phyloP scores from a whole-genome alignment of 2,113 vertebrate species.

The Urocolius indicus region DNA sequence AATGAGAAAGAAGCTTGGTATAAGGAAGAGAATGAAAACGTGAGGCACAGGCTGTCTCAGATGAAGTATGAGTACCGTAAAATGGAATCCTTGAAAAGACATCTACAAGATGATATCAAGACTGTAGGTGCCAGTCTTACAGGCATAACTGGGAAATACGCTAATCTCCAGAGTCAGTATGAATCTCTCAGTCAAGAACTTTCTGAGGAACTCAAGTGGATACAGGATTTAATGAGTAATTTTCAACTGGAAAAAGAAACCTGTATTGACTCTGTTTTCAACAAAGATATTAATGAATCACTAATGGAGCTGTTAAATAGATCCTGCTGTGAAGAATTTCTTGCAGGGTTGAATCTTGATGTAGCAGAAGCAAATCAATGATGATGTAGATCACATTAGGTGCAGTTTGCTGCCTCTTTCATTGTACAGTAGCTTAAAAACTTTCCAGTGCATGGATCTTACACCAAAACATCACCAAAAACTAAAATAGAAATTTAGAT shows the following conservation, averaged over 20 bases:
- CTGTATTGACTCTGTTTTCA: constrained; percentile 65
- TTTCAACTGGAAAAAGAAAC: constrained; percentile 70
- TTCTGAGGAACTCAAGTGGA: constrained; percentile 82
- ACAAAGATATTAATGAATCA: constrained; percentile 75
- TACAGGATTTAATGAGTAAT: constrained; percentile 82
- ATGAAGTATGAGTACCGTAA: constrained; percentile 85
- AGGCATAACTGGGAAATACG: constrained; percentile 70
- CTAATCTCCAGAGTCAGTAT: constrained; percentile 80
- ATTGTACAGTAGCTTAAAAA: not conserved
- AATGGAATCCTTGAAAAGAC: constrained; percentile 79
- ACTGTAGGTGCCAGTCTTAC: constrained; percentile 70
- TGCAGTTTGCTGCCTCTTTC: not conserved
- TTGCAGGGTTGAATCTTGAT: constrained; percentile 74
- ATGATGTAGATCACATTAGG: not conserved
- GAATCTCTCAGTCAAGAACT: constrained; percentile 83
- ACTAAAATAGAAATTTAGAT: not conserved
- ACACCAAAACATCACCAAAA: not conserved
- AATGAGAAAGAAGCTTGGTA: constrained; percentile 90
- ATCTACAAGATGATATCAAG: constrained; percentile 81
- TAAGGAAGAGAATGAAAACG: constrained; percentile 82
- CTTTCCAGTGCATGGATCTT: not conserved
- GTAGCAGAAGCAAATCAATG: constrained; percentile 62
- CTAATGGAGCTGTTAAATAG: constrained; percentile 80
- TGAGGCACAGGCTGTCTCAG: constrained; percentile 85
- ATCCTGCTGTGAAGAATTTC: constrained; percentile 74